Evolutionary conservation across 2,888 invertebrate genomes (phyloP), one percentile per base, ranked within the genome.

Genomic region (Embidobia sp.): DNA sequence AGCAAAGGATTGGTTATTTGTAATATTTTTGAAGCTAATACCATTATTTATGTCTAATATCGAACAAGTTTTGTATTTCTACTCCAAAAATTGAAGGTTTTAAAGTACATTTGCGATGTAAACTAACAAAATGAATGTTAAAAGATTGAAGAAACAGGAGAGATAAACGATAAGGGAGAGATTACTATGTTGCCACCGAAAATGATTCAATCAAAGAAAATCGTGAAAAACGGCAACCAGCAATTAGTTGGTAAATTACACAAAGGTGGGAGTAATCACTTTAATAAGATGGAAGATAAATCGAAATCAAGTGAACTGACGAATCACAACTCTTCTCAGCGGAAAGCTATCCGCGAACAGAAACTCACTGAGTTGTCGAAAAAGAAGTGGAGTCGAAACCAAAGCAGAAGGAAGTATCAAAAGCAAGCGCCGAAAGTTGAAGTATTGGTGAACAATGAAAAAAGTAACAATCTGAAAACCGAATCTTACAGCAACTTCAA

Each of bases 131-230:
- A n/a, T n/a, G n/a, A n/a, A n/a, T n/a, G n/a, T n/a, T 10, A 26
- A 19, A 64, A 66, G 64, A 53, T 53, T 2, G 53, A 66, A 31
- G 64, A 53, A 44, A 26, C 26, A 6, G 51, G 42, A 8, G 33
- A 33, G 15, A 33, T 66, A 4, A 6, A 11, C 5, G 53, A 66
- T 0, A 18, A 53, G 7, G 53, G 44, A 0, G 33, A 44, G 8
- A 66, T 66, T 1, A 26, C 15, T 6, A 44, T 66, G 31, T 5
- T 44, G 2, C 26, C 42, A 16, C 31, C 33, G 4, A 44, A 31
- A 33, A 5, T 53, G 2, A 53, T 66, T 4, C 8, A 44, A 8
- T 40, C 64, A 3, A 53, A 66, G 5, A 64, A 33, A 33, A 44
- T 16, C n/a, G 8, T 22, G 8, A 15, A 29, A 27, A 22, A 22